Base-by-base conservation (phyloP, 2,797 vertebrate species). In the Salarias fasciatus region DNA sequence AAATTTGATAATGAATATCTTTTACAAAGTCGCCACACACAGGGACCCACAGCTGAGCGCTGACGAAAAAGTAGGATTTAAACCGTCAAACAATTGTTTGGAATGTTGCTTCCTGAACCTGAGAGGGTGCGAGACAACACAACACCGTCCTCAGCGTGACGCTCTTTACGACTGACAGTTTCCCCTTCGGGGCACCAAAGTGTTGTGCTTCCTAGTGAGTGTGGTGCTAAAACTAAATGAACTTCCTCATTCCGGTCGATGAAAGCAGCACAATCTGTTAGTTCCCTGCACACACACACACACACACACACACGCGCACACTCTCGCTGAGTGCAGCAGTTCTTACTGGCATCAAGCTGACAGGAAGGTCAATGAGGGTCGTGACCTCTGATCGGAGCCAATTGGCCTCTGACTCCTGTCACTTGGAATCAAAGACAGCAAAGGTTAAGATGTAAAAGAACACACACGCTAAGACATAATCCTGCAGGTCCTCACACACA, bases 381-480 rank as follows among this genome's bases (percentile, higher is more conserved):
- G 14, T 68, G 80, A 90, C 82, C 85, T 77, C 41, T 87, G 83
- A 89, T 63, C 83, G 5, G 11, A 66, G 79, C 79, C 82, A 90
- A 88, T 90, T 91, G 90, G 54, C 85, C 87, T 78, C 61, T 86
- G 80, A 90, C 83, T 82, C 66, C 79, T 86, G 89, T 87, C 85
- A 79, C 62, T 71, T 4, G 49, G 79, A 90, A 86, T 90, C 75
- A 89, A 87, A 89, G 86, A 71, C 6, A 7, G 0, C 51, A 58
- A 76, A 77, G 47, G 69, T 81, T 79, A 77, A 76, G 73, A 75
- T 40, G 46, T 55, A 71, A 84, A 83, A 71, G 71, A 75, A 79
- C 78, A 61, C 68, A 86, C 54, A 65, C 4, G 24, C 65, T 67
- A 36, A 72, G 45, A 79, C 59, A 56, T 83, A 89, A 87, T 86